A percentile compares a stretch with the other conserved stretches of the same genome.
These are phyloP conservation scores for Clusia tigrina DNA, from an alignment of 2,888 invertebrate genomes.

Conservation along the genomic window DNA sequence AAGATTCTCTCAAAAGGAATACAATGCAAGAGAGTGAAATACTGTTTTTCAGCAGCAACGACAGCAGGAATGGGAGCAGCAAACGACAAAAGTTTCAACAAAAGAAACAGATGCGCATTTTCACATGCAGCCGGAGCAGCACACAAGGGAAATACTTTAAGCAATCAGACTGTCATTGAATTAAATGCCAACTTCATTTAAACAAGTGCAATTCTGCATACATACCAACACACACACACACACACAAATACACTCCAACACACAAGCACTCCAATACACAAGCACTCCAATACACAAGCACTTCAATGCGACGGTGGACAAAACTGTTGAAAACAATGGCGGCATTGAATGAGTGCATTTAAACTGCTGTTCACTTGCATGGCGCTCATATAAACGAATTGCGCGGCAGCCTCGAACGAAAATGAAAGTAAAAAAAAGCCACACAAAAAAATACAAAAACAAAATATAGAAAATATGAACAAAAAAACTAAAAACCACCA, in stretches of 20 bases:
- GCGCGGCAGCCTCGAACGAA: not conserved
- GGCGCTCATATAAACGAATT: not conserved
- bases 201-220: not conserved
- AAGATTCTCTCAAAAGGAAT: not conserved
- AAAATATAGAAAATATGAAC: not conserved
- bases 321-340: constrained; percentile 54
- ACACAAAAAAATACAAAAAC: not conserved
- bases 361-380: not conserved
- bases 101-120: not conserved
- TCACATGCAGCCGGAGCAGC: not conserved
- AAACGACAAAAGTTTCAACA: not conserved
- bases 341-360: not conserved
- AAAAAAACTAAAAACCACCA: not conserved
- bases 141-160: not conserved
- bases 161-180: constrained; percentile 7
- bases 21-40: not conserved
- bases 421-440: not conserved
- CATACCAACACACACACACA: constrained; percentile 36
- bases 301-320: constrained; percentile 43
- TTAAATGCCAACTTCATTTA: constrained; percentile 7
- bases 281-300: constrained; percentile 38
- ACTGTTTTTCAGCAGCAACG: no score
- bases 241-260: constrained; percentile 42
- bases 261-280: constrained; percentile 31
- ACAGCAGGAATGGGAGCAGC: not conserved